Conservation (phyloP, 1,140 invertebrate genomes). For the Bombus huntii region DNA sequence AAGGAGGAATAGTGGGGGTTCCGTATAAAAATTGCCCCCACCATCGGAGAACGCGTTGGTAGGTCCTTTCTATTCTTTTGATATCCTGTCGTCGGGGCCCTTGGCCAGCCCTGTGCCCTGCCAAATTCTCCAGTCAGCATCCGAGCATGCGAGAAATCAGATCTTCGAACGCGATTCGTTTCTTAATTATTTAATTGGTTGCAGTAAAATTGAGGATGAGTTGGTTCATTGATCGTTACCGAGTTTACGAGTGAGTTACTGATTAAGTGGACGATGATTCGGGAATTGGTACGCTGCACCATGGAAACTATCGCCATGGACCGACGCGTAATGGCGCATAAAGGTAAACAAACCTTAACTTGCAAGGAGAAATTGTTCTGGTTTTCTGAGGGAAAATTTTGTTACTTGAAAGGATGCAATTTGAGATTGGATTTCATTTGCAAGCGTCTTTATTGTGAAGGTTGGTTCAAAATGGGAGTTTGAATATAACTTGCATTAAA, state of each 20-base stretch:
- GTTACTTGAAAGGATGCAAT: neutral
- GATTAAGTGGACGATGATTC: neutral
- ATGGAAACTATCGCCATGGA: slow-evolving; percentile 13
- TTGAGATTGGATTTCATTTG: too few relatives aligned
- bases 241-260: neutral
- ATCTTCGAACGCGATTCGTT: slow-evolving; percentile 48
- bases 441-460: too few relatives aligned
- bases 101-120: slow-evolving; percentile 48
- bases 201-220: neutral
- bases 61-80: slow-evolving; percentile 82
- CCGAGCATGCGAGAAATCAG: slow-evolving; percentile 79
- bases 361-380: neutral
- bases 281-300: neutral
- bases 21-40: slow-evolving; percentile 75
- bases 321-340: slow-evolving; percentile 55
- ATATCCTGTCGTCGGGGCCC: slow-evolving; percentile 78
- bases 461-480: too few relatives aligned
- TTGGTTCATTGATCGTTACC: neutral
- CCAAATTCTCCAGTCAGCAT: slow-evolving; percentile 78
- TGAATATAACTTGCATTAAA: too few relatives aligned
- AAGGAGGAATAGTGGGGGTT: slow-evolving; percentile 52
- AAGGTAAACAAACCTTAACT: slow-evolving; percentile 54
- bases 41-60: slow-evolving; percentile 65
- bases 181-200: neutral
- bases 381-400: neutral